Evolutionary conservation across 2,113 vertebrate species (phyloP).

Genomic region (Haliaeetus leucogaster): DNA sequence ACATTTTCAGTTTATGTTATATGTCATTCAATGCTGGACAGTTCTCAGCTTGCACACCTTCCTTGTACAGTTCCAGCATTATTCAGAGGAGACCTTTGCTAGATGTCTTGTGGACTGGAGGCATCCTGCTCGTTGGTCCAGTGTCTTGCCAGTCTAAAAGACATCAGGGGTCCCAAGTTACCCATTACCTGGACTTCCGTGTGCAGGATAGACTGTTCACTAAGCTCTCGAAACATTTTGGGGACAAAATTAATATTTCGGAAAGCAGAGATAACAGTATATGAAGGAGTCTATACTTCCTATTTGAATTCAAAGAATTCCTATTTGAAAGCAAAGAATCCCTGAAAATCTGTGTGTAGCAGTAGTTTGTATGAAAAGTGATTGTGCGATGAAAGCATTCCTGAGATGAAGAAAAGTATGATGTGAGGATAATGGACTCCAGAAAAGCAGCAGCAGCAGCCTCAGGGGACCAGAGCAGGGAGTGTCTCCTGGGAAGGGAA

Average conservation of each 20-base stretch:
- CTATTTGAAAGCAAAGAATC: not conserved
- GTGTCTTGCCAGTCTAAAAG: not conserved
- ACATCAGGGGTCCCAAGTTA: not conserved
- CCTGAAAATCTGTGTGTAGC: not conserved
- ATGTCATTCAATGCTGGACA: not conserved
- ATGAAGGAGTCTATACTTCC: not conserved
- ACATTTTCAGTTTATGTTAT: not conserved
- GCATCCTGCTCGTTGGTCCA: not conserved
- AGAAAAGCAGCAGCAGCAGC: not conserved
- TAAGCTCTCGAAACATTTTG: not conserved
- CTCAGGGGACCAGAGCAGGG: conserved; percentile 20
- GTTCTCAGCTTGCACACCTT: not conserved
- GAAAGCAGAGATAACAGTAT: not conserved
- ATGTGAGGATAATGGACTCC: conserved; percentile 38
- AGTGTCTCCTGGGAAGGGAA: conserved; percentile 41
- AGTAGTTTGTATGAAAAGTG: not conserved
- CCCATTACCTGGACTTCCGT: not conserved
- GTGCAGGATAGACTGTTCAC: not conserved
- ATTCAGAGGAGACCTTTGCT: not conserved
- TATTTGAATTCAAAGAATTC: not conserved
- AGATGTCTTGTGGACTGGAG: not conserved
- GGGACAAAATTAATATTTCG: not conserved
- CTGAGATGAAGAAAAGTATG: conserved; percentile 1
- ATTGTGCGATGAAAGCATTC: not conserved
- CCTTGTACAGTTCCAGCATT: not conserved